phyloP scores from a whole-genome alignment of 1,140 invertebrate species.

The Drosophila mauritiana region DNA sequence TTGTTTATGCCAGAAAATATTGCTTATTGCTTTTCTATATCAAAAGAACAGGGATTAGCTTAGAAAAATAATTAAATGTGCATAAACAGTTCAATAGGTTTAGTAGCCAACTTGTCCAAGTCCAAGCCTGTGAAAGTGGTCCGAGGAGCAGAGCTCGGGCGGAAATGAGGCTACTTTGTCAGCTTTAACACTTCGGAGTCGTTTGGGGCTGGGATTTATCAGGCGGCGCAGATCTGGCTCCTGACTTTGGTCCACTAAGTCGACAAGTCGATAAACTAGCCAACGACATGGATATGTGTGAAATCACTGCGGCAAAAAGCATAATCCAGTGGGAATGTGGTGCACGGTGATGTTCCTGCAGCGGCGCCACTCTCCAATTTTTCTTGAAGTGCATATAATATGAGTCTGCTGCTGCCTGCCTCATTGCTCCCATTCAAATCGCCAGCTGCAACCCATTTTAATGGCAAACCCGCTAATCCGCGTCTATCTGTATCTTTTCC shows the following conservation, averaged over 20 bases:
- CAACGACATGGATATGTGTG: not conserved
- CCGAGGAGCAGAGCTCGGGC: slow-evolving; percentile 9
- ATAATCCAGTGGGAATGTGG: too few species aligned
- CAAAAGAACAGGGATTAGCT: too few species aligned
- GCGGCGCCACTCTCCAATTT: not conserved
- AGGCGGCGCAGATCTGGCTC: slow-evolving; percentile 44
- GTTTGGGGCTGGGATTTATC: slow-evolving; percentile 45
- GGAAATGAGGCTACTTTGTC: slow-evolving; percentile 78
- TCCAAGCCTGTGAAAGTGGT: slow-evolving; percentile 25
- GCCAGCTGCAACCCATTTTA: slow-evolving; percentile 4
- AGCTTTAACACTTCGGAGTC: slow-evolving; percentile 64
- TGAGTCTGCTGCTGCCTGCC: not conserved
- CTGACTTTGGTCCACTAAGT: slow-evolving; percentile 28
- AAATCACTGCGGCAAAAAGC: slow-evolving; percentile 12
- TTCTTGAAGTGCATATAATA: not conserved
- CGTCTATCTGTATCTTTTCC: slow-evolving; percentile 84
- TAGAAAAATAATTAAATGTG: too few species aligned
- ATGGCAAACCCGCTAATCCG: slow-evolving; percentile 7
- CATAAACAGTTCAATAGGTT: too few species aligned
- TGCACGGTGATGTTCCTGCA: not conserved
- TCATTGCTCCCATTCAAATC: slow-evolving; percentile 8
- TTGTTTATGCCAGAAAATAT: slow-evolving; percentile 7
- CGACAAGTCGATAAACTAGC: slow-evolving; percentile 42
- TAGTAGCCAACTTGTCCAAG: slow-evolving; percentile 1
- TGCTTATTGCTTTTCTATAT: not conserved